Conservation (phyloP, 2,113 vertebrate genomes). For the Aviceda subcristata region DNA sequence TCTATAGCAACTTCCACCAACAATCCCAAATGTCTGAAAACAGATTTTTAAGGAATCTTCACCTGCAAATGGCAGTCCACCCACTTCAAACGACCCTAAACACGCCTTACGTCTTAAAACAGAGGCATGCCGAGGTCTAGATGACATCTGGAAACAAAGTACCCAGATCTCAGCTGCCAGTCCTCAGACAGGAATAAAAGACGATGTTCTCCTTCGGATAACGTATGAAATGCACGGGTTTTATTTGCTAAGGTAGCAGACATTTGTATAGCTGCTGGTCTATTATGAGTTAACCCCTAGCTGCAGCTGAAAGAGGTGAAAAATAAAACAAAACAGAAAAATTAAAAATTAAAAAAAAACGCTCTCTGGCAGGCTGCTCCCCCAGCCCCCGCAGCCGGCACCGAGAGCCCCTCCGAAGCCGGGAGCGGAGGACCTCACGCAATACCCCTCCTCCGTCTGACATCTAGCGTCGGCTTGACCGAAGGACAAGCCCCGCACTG, state of each 20-base stretch:
- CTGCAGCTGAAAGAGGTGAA: neutral
- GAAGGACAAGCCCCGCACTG: rapidly evolving
- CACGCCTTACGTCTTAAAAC: neutral
- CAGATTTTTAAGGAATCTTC: neutral
- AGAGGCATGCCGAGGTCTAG: neutral
- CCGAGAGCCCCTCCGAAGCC: too few relatives aligned
- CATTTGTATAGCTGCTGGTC: rapidly evolving
- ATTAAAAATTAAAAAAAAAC: too few relatives aligned
- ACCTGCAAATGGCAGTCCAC: neutral
- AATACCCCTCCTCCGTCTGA: conserved; percentile 44
- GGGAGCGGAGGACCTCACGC: neutral
- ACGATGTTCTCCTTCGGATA: neutral
- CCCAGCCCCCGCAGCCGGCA: neutral
- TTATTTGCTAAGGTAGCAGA: rapidly evolving
- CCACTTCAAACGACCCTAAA: neutral
- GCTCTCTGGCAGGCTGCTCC: rapidly evolving
- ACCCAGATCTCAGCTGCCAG: neutral
- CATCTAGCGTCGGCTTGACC: conserved; percentile 59
- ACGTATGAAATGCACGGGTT: rapidly evolving
- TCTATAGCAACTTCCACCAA: neutral
- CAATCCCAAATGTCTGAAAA: neutral
- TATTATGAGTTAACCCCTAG: rapidly evolving
- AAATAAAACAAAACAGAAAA: neutral
- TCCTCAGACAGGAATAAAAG: neutral
- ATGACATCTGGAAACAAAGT: neutral